Percentiles rank a stretch among this genome's conserved stretches.
phyloP scores from a whole-genome alignment of 2,797 vertebrate genomes.

The Oreortyx pictus region DNA sequence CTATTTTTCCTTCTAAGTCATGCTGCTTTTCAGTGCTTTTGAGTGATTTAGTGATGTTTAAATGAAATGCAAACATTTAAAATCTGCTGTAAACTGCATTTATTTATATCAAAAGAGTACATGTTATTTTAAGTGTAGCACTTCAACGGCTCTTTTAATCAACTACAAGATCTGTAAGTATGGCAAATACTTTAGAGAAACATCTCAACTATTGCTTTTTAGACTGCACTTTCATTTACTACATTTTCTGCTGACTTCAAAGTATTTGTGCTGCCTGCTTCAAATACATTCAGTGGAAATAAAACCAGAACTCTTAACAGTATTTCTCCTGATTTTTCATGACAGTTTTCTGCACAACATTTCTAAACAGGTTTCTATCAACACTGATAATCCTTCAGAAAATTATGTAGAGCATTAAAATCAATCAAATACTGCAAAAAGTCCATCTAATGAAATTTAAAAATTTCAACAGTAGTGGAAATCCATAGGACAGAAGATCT shows the following conservation, averaged over 20 bases:
- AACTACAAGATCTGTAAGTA: not conserved
- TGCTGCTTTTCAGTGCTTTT: not conserved
- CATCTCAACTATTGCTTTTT: not conserved
- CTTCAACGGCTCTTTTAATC: not conserved
- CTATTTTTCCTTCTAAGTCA: not conserved
- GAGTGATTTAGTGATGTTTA: not conserved
- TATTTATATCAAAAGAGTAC: not conserved
- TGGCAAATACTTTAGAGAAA: not conserved
- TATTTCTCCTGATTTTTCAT: not conserved
- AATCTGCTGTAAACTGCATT: not conserved
- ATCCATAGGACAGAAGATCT: constrained; percentile 59
- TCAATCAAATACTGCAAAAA: constrained; percentile 73
- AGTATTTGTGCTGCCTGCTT: not conserved
- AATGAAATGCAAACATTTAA: not conserved
- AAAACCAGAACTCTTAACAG: not conserved
- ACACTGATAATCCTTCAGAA: not conserved
- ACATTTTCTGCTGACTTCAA: not conserved
- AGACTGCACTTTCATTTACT: not conserved
- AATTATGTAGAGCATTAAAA: constrained; percentile 78
- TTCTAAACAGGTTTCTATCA: not conserved
- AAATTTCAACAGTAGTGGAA: constrained; percentile 35
- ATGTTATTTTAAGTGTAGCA: not conserved
- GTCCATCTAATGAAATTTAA: constrained; percentile 68
- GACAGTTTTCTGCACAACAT: not conserved
- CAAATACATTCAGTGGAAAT: not conserved